These are phyloP conservation scores for Mormyrus hasselquistii DNA, from an alignment of 2,797 vertebrate genomes.

Conservation along the genomic window DNA sequence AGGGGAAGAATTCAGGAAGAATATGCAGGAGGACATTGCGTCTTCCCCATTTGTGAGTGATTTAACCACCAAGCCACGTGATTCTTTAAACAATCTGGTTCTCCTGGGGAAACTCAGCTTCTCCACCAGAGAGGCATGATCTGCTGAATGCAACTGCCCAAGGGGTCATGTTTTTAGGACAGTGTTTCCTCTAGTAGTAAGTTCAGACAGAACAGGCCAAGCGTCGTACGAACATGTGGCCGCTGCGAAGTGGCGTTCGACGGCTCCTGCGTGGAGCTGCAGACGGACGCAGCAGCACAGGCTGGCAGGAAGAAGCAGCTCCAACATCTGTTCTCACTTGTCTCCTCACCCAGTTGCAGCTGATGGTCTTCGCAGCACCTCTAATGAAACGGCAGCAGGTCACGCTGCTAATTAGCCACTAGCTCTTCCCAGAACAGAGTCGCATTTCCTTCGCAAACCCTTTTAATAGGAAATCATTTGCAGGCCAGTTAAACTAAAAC, in stretches of 20 bases:
- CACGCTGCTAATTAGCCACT: slow-evolving; percentile 15
- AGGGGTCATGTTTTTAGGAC: background rate
- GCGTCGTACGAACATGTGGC: background rate
- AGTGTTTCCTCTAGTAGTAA: background rate
- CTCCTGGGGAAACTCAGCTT: background rate
- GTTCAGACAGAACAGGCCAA: background rate
- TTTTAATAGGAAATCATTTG: background rate
- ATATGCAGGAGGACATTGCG: background rate
- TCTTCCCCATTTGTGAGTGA: background rate
- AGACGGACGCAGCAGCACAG: background rate
- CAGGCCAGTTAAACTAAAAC: slow-evolving; percentile 13
- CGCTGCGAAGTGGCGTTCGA: background rate
- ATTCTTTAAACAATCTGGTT: background rate
- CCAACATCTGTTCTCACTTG: background rate
- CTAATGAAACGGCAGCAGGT: background rate
- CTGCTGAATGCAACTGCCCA: background rate
- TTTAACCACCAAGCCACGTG: background rate
- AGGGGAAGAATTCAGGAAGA: background rate
- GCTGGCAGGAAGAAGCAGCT: background rate
- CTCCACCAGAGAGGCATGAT: background rate
- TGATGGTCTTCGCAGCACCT: background rate
- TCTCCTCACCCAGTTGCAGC: background rate
- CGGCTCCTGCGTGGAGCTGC: background rate
- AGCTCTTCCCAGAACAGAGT: background rate
- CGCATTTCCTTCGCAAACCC: background rate